Evolutionary conservation across 2,113 vertebrate genomes (phyloP).

Genomic region (Gymnarchus niloticus): DNA sequence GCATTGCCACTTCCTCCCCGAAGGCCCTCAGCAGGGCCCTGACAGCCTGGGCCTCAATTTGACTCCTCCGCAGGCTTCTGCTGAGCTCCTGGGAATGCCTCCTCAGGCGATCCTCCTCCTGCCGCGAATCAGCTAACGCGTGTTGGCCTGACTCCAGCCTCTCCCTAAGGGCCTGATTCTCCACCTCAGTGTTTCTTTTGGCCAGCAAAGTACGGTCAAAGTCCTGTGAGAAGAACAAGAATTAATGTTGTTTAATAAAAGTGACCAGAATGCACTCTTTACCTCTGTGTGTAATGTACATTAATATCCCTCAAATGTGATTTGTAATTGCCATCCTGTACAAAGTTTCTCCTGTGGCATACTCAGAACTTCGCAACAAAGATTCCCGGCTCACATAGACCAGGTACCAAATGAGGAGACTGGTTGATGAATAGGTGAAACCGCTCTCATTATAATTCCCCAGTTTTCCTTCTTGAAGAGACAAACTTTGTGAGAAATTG

Average conservation of each 20-base stretch:
- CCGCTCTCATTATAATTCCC: too few species aligned
- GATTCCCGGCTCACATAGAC: too few species aligned
- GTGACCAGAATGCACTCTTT: background rate
- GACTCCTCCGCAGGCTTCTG: constrained; percentile 51
- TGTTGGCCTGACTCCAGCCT: constrained; percentile 61
- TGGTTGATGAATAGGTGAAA: too few species aligned
- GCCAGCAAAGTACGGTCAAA: constrained; percentile 52
- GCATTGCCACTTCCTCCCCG: constrained; percentile 56
- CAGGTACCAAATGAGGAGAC: too few species aligned
- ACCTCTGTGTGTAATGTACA: background rate
- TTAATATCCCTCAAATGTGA: background rate
- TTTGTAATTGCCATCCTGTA: background rate
- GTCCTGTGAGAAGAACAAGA: constrained; percentile 57
- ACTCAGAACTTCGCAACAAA: too few species aligned
- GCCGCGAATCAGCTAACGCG: constrained; percentile 57
- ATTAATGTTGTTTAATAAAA: background rate
- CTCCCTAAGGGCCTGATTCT: constrained; percentile 61
- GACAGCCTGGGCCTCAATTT: constrained; percentile 49
- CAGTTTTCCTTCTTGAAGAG: background rate
- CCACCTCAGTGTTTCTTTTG: constrained; percentile 61
- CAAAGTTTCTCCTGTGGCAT: background rate
- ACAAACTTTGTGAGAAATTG: background rate
- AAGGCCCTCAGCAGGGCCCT: constrained; percentile 54
- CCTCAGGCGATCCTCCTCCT: constrained; percentile 60
- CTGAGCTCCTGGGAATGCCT: constrained; percentile 62